phyloP scores from a whole-genome alignment of 2,113 vertebrate species.

The Globicephala melas region DNA sequence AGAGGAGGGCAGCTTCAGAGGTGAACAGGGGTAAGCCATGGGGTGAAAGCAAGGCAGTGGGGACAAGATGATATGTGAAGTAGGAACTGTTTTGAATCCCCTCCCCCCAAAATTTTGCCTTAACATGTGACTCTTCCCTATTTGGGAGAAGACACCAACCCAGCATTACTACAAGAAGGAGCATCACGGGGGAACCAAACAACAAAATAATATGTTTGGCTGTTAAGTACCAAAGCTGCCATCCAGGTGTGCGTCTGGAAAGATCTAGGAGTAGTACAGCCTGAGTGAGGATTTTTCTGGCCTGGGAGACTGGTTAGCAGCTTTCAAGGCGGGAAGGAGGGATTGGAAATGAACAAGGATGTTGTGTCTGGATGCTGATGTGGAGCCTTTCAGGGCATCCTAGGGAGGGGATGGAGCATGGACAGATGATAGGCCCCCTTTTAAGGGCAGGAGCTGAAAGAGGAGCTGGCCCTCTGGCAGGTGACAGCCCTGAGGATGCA shows the following conservation, averaged over 20 bases:
- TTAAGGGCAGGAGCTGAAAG: neutral
- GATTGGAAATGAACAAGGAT: neutral
- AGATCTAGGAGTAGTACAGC: neutral
- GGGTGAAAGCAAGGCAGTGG: neutral
- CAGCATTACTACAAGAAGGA: neutral
- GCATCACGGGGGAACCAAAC: rapidly evolving
- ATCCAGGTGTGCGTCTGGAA: neutral
- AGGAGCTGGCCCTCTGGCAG: neutral
- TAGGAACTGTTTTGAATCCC: neutral
- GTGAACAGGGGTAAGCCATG: no score
- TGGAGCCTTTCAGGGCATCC: neutral
- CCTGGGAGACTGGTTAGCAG: neutral
- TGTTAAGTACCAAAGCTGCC: neutral
- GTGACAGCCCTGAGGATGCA: neutral
- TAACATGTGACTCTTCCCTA: neutral
- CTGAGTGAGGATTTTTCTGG: neutral
- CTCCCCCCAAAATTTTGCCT: neutral
- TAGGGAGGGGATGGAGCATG: neutral
- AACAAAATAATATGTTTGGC: neutral
- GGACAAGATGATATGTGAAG: neutral
- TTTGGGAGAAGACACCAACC: neutral
- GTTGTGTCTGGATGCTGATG: neutral
- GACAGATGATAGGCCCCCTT: rapidly evolving
- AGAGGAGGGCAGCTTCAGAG: neutral
- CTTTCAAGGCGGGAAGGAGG: neutral